phyloP scores from a whole-genome alignment of 1,140 invertebrate genomes.

The Druon quercuslanigerum region DNA sequence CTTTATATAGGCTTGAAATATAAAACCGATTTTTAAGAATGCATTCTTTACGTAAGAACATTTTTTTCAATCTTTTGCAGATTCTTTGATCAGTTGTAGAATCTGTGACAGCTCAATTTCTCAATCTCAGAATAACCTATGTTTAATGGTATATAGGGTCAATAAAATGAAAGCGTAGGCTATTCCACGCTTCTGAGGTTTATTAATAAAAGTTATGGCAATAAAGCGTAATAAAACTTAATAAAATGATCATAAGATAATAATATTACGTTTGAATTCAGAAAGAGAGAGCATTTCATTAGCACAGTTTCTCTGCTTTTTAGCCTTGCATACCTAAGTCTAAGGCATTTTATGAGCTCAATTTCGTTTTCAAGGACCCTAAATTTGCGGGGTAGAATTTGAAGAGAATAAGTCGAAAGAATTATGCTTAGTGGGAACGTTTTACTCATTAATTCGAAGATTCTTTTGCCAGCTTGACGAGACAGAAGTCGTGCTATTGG shows the following conservation, averaged over 20 bases:
- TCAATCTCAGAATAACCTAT: not conserved
- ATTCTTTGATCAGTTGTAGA: not conserved
- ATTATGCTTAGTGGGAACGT: not conserved
- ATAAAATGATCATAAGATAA: no score
- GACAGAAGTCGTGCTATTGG: slow-evolving; percentile 36
- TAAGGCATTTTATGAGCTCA: no score
- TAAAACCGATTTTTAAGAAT: not conserved
- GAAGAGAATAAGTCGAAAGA: not conserved
- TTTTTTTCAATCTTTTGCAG: not conserved
- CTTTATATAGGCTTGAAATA: not conserved
- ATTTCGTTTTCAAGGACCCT: not conserved
- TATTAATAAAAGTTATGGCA: no score
- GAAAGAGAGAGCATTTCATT: no score
- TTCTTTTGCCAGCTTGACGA: slow-evolving; percentile 26
- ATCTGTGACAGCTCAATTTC: not conserved
- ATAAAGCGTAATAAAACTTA: no score
- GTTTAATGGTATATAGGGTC: not conserved
- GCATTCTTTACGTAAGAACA: not conserved
- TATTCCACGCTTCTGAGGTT: not conserved
- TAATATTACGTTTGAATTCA: no score
- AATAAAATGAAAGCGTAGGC: not conserved
- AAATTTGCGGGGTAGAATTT: not conserved
- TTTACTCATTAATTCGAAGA: slow-evolving; percentile 39
- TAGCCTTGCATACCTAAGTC: no score
- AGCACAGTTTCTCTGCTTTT: no score